Percentiles rank a stretch among this genome's conserved stretches.
Evolutionary conservation across 1,140 invertebrate species (phyloP).

Genomic region (Drosophila pallidifrons): DNA sequence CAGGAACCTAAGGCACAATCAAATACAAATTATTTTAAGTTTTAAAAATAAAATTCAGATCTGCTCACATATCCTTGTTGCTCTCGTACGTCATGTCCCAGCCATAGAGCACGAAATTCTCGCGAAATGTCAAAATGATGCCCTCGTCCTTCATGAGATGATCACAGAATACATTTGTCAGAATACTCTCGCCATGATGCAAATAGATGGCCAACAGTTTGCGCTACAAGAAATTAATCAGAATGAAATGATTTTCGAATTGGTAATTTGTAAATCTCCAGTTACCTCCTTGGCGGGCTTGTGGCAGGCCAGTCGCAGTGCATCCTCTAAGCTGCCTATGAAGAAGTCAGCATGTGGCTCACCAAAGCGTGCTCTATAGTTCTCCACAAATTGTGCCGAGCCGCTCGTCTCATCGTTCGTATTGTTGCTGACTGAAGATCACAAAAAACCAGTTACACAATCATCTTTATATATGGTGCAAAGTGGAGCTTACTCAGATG

Average conservation of each 20-base stretch:
- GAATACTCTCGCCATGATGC: slow-evolving; percentile 96
- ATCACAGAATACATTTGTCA: slow-evolving; percentile 98
- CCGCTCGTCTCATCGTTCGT: slow-evolving; percentile 94
- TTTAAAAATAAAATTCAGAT: not conserved
- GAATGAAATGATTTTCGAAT: slow-evolving; percentile 37
- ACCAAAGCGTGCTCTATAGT: slow-evolving; percentile 93
- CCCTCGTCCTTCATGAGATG: slow-evolving; percentile 96
- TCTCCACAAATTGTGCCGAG: slow-evolving; percentile 93
- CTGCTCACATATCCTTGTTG: slow-evolving; percentile 91
- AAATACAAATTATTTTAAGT: not conserved
- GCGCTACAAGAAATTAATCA: slow-evolving; percentile 88
- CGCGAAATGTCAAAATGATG: slow-evolving; percentile 93
- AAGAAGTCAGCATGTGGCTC: slow-evolving; percentile 95
- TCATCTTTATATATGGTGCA: slow-evolving; percentile 54
- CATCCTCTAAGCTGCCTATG: slow-evolving; percentile 95
- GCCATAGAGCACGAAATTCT: slow-evolving; percentile 96
- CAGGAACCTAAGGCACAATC: slow-evolving; percentile 87
- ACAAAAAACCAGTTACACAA: not conserved
- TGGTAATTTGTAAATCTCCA: not conserved
- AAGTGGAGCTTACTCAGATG: slow-evolving; percentile 90
- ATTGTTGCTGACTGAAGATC: slow-evolving; percentile 92
- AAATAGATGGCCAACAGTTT: slow-evolving; percentile 96
- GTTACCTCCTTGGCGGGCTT: slow-evolving; percentile 94
- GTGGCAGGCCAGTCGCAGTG: slow-evolving; percentile 93
- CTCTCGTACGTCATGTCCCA: slow-evolving; percentile 96